phyloP scores from a whole-genome alignment of 2,797 vertebrate species.

The Scolopax rusticola region DNA sequence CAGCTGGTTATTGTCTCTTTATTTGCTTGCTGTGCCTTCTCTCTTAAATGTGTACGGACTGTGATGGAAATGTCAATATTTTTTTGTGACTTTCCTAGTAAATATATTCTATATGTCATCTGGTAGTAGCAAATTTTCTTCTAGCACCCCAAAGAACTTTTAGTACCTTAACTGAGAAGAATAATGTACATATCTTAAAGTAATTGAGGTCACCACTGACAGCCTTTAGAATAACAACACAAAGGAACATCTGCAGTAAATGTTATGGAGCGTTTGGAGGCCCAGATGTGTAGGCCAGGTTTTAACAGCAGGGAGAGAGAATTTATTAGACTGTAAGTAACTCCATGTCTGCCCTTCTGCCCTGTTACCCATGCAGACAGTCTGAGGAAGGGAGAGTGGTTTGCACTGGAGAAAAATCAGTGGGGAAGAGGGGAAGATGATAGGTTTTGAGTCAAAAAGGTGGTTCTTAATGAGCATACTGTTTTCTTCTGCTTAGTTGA shows the following conservation, averaged over 20 bases:
- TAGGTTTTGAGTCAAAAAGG: neutral
- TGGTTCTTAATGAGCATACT: neutral
- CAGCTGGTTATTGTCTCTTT: neutral
- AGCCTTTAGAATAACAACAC: neutral
- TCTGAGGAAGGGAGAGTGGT: neutral
- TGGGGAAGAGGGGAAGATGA: neutral
- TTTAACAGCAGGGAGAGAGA: slow-evolving; percentile 11
- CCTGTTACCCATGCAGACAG: neutral
- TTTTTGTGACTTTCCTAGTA: neutral
- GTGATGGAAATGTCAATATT: neutral
- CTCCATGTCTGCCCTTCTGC: slow-evolving; percentile 2
- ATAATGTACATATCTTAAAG: neutral
- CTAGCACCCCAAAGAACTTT: neutral
- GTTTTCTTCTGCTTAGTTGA: neutral
- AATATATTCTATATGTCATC: neutral
- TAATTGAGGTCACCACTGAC: neutral
- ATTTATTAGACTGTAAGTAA: slow-evolving; percentile 36
- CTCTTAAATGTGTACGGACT: rapidly evolving
- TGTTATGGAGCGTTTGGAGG: neutral
- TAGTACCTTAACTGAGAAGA: neutral
- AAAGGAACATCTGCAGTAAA: neutral
- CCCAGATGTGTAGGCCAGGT: neutral
- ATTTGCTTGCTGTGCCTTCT: neutral
- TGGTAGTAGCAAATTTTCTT: neutral
- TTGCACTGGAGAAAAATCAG: neutral